Conservation (phyloP, 2,888 invertebrate species). For the Drosophila tripunctata region DNA sequence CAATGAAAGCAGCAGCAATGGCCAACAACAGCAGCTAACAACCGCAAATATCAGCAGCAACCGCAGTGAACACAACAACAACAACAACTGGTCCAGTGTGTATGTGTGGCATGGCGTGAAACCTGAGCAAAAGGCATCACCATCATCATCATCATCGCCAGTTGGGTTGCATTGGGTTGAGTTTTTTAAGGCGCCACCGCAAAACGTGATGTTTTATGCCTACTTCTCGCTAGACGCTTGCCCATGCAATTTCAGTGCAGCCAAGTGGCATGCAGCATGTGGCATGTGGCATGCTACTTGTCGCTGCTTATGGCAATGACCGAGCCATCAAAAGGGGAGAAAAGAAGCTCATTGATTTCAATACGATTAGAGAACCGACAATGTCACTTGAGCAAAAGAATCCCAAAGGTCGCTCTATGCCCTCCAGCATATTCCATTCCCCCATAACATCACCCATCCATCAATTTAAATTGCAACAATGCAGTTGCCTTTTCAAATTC, state of each 20-base stretch:
- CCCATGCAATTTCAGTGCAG: conserved; percentile 42
- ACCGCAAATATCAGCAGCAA: conserved; percentile 12
- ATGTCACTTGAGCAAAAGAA: conserved; percentile 59
- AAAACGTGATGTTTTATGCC: conserved; percentile 72
- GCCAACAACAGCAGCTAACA: conserved; percentile 16
- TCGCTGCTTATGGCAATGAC: conserved; percentile 57
- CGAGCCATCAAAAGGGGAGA: conserved; percentile 22
- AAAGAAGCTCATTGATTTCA: conserved; percentile 56
- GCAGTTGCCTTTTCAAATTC: conserved; percentile 51
- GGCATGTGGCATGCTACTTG: conserved; percentile 36
- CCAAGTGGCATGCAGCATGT: conserved; percentile 53
- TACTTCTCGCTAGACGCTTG: conserved; percentile 35
- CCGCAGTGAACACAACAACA: conserved; percentile 29
- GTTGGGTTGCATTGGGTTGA: conserved; percentile 15
- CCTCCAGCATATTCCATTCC: neutral
- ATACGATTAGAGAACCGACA: conserved; percentile 36
- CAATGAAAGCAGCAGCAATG: conserved; percentile 35
- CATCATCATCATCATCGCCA: conserved; percentile 16
- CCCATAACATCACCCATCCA: conserved; percentile 4
- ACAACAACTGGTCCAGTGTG: conserved; percentile 54
- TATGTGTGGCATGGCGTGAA: conserved; percentile 65
- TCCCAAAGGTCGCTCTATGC: neutral
- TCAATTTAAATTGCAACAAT: conserved; percentile 74
- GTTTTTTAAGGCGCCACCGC: conserved; percentile 57
- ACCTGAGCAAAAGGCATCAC: conserved; percentile 40